Percentiles rank a stretch among this genome's conserved stretches.
These are phyloP conservation scores for Micrastur ruficollis DNA, from an alignment of 2,797 vertebrate genomes.

Conservation along the genomic window DNA sequence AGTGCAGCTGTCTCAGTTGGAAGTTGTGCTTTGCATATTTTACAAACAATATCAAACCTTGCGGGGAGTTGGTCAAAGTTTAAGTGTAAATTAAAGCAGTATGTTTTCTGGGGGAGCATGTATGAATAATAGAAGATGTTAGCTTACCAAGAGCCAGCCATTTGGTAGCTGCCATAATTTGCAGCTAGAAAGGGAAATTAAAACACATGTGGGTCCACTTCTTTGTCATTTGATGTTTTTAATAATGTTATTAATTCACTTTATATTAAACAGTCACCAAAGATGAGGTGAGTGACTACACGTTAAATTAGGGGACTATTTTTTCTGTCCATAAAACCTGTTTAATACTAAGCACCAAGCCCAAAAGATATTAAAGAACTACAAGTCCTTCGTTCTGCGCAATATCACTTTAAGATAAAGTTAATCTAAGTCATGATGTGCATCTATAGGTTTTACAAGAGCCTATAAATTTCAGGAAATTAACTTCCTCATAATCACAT, in stretches of 20 bases:
- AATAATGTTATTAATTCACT: background rate
- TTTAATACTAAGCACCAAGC: background rate
- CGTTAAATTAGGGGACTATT: background rate
- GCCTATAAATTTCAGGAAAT: constrained; percentile 68
- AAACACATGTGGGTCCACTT: background rate
- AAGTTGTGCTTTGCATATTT: background rate
- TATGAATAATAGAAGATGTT: background rate
- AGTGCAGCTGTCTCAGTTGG: rapidly evolving
- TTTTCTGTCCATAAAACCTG: constrained; percentile 26
- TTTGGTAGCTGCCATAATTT: background rate
- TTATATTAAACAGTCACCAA: background rate
- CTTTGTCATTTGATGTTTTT: background rate
- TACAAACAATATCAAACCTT: background rate
- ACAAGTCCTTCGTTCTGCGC: background rate
- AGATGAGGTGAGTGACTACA: background rate
- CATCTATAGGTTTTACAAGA: constrained; percentile 56
- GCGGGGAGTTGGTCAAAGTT: background rate
- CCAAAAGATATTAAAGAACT: constrained; percentile 8
- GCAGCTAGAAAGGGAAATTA: background rate
- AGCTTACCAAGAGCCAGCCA: background rate
- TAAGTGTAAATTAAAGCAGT: background rate
- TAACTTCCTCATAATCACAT: constrained; percentile 33
- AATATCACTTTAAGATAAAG: constrained; percentile 51
- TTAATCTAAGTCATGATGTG: constrained; percentile 49
- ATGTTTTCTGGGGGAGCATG: background rate